Evolutionary conservation across 1,140 invertebrate species (phyloP).

Genomic region (Coenobita brevimanus): DNA sequence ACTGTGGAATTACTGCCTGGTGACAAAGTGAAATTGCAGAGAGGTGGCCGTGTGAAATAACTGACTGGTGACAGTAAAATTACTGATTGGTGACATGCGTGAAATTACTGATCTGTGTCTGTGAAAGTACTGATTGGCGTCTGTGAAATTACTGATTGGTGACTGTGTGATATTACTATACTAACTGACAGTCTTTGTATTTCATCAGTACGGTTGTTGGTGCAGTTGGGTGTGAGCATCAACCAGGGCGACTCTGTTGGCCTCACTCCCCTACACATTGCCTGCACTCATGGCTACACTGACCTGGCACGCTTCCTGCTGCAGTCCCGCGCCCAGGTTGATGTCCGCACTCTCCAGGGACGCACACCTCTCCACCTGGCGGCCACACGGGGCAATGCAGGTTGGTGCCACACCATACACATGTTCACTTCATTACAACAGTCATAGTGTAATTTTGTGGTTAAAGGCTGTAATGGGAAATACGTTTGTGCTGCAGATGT

Average conservation of each 20-base stretch:
- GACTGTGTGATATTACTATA: neutral
- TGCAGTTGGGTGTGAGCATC: slow-evolving; percentile 70
- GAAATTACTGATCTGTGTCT: too few species aligned
- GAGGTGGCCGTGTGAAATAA: too few species aligned
- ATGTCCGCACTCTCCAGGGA: slow-evolving; percentile 64
- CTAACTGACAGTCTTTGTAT: neutral
- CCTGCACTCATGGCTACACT: slow-evolving; percentile 69
- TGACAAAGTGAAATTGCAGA: too few species aligned
- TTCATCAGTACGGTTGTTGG: slow-evolving; percentile 69
- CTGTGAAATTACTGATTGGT: neutral
- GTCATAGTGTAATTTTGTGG: too few species aligned
- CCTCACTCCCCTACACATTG: slow-evolving; percentile 70
- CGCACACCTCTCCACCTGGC: slow-evolving; percentile 69
- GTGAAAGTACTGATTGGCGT: slow-evolving; percentile 26
- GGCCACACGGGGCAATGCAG: slow-evolving; percentile 56
- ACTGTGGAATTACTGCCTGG: too few species aligned
- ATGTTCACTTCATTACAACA: too few species aligned
- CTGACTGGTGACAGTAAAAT: too few species aligned
- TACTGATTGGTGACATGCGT: too few species aligned
- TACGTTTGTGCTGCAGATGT: too few species aligned
- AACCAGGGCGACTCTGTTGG: slow-evolving; percentile 71
- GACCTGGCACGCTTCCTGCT: slow-evolving; percentile 68
- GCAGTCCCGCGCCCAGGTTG: slow-evolving; percentile 67
- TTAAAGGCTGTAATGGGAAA: too few species aligned
- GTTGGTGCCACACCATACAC: too few species aligned